phyloP scores from a whole-genome alignment of 2,797 vertebrate species.

The Phrynocephalus forsythii region DNA sequence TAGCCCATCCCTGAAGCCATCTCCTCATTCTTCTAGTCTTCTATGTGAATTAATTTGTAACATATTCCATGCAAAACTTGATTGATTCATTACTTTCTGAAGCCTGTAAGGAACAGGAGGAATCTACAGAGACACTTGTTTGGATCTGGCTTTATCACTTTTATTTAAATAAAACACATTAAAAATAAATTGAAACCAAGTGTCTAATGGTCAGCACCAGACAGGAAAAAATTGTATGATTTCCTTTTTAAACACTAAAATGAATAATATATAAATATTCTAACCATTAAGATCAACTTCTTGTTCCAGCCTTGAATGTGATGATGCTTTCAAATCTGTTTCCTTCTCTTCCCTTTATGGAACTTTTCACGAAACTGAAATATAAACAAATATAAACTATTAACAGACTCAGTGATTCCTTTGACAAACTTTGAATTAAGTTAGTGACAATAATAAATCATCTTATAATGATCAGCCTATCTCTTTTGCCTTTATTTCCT shows the following conservation, averaged over 20 bases:
- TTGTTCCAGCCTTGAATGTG: conserved; percentile 30
- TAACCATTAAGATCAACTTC: conserved; percentile 58
- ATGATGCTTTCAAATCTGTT: conserved; percentile 35
- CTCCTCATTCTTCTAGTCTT: too few species aligned
- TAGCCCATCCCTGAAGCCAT: too few species aligned
- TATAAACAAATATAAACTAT: conserved; percentile 44
- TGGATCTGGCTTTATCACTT: too few species aligned
- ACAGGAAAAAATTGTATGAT: not conserved
- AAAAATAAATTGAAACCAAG: not conserved
- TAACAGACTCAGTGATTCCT: not conserved
- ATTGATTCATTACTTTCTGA: too few species aligned
- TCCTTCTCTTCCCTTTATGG: conserved; percentile 46
- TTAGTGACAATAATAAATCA: not conserved
- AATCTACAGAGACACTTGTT: too few species aligned
- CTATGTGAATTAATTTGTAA: too few species aligned
- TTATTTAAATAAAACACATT: not conserved
- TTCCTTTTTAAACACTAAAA: not conserved
- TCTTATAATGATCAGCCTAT: not conserved
- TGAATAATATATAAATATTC: conserved; percentile 38
- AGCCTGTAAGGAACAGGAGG: too few species aligned
- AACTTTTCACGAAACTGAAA: conserved; percentile 54
- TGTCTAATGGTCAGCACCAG: not conserved
- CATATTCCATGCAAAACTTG: too few species aligned
- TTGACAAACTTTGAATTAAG: not conserved
- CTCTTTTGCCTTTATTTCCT: not conserved